These are phyloP conservation scores for Trachurus trachurus DNA, from an alignment of 2,797 vertebrate genomes.

Conservation along the genomic window DNA sequence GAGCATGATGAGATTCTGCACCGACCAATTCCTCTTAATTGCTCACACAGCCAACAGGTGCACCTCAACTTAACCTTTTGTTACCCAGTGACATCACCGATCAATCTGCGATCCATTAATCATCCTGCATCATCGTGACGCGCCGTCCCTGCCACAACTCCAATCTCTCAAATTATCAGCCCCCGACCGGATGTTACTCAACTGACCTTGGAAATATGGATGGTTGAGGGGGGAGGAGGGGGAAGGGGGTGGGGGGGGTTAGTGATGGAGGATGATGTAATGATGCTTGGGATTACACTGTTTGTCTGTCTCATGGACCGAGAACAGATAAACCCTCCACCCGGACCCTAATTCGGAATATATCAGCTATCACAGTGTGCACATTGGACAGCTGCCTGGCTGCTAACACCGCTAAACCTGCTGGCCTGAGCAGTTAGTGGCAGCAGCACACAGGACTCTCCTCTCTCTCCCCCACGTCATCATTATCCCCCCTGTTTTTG, in stretches of 20 bases:
- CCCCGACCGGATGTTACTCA: constrained; percentile 60
- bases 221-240: constrained; percentile 6
- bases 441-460: not conserved
- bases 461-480: constrained; percentile 4
- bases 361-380: constrained; percentile 39
- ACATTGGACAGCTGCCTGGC: constrained; percentile 44
- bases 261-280: constrained; percentile 60
- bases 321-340: constrained; percentile 58
- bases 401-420: constrained; percentile 45
- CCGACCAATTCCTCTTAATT: constrained; percentile 8
- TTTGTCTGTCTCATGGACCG: constrained; percentile 35
- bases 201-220: constrained; percentile 66
- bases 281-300: constrained; percentile 58
- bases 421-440: constrained; percentile 46
- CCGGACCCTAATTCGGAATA: constrained; percentile 42
- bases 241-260: constrained; percentile 1
- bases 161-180: constrained; percentile 62
- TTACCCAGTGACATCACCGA: constrained; percentile 45
- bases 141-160: constrained; percentile 35
- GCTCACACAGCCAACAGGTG: constrained; percentile 15
- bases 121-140: constrained; percentile 9
- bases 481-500: constrained; percentile 33
- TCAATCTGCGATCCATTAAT: constrained; percentile 65
- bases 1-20: constrained; percentile 15
- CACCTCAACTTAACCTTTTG: constrained; percentile 43